phyloP scores from a whole-genome alignment of 2,113 vertebrate species.

The Poeciliopsis turrubarensis region DNA sequence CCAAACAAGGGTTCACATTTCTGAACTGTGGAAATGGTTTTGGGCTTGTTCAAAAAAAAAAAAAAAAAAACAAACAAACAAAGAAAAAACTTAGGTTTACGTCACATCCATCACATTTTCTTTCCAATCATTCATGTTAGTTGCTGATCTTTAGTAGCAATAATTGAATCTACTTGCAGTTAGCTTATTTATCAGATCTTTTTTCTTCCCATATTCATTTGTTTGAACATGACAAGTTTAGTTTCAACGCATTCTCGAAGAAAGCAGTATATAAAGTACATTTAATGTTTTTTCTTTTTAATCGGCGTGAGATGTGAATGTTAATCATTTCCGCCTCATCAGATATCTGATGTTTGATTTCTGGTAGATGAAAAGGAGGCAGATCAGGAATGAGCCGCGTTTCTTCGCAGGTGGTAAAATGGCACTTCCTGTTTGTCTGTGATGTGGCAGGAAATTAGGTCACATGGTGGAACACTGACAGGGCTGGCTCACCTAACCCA shows the following conservation, averaged over 20 bases:
- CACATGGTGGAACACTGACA: slow-evolving; percentile 65
- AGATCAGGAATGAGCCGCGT: slow-evolving; percentile 1
- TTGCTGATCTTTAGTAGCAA: neutral
- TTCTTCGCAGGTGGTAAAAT: slow-evolving; percentile 62
- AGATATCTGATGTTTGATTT: slow-evolving; percentile 40
- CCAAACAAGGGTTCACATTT: neutral
- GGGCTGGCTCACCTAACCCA: slow-evolving; percentile 62
- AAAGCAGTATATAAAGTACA: neutral
- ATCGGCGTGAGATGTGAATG: neutral
- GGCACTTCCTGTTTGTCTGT: slow-evolving; percentile 65
- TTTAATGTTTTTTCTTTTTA: neutral
- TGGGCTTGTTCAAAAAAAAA: no score
- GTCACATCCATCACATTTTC: neutral
- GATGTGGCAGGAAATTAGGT: slow-evolving; percentile 73
- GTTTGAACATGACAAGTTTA: neutral
- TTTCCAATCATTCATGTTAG: neutral
- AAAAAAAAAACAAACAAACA: neutral
- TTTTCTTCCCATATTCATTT: neutral
- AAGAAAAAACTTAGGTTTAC: neutral
- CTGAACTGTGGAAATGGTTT: neutral
- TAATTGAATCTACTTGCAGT: neutral
- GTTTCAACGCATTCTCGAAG: neutral
- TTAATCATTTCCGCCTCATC: slow-evolving; percentile 6
- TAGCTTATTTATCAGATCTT: neutral
- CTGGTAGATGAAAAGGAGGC: slow-evolving; percentile 40